phyloP scores from a whole-genome alignment of 2,797 vertebrate species.

The Oreortyx pictus region DNA sequence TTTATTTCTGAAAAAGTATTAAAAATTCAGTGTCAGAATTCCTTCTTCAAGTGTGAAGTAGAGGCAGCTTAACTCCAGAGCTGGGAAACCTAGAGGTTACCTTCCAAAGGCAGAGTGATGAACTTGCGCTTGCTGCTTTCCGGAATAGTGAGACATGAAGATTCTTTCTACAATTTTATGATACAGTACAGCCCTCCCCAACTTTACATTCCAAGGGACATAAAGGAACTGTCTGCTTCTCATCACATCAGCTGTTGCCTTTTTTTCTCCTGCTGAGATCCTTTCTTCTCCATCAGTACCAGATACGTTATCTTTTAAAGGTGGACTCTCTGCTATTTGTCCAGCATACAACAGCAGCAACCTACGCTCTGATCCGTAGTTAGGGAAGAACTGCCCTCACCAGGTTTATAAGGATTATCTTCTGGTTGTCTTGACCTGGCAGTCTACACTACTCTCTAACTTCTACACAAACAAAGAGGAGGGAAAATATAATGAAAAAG shows the following conservation, averaged over 20 bases:
- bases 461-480: neutral
- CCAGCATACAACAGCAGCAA: accelerated
- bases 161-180: neutral
- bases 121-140: neutral
- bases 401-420: neutral
- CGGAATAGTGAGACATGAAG: neutral
- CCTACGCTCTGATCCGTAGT: neutral
- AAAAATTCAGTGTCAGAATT: neutral
- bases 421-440: neutral
- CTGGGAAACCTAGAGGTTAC: neutral
- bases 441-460: neutral
- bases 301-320: neutral
- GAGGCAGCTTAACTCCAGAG: neutral
- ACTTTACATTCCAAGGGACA: neutral
- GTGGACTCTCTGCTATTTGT: neutral
- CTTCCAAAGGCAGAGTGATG: neutral
- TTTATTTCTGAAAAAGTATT: neutral
- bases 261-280: neutral
- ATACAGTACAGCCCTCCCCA: neutral
- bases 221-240: neutral
- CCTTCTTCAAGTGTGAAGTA: neutral
- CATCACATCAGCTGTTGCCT: neutral
- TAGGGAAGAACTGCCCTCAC: accelerated
- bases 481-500: too few species aligned
- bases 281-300: neutral